Evolutionary conservation across 2,888 invertebrate species (phyloP).

Genomic region (Nezara viridula): DNA sequence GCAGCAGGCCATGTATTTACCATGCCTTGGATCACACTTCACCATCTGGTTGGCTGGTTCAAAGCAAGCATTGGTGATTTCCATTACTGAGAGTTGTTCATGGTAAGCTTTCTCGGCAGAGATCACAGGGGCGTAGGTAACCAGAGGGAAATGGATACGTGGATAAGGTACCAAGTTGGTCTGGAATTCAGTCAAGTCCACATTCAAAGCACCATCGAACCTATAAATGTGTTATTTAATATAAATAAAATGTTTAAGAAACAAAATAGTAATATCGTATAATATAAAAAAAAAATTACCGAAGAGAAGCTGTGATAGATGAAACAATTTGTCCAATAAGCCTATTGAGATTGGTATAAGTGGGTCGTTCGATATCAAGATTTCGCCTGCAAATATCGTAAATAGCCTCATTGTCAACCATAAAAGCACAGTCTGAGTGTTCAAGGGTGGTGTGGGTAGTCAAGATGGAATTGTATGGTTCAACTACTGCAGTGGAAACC

Average conservation of each 20-base stretch:
- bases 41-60: conserved; percentile 74
- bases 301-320: conserved; percentile 76
- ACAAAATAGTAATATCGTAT: no score
- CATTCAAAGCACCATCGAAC: conserved; percentile 76
- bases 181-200: conserved; percentile 77
- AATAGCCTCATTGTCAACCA: conserved; percentile 72
- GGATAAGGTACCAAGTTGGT: conserved; percentile 76
- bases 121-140: conserved; percentile 73
- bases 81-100: conserved; percentile 72
- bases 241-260: not conserved
- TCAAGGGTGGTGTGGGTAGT: conserved; percentile 76
- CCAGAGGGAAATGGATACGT: conserved; percentile 76
- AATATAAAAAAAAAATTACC: conserved; percentile 9
- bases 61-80: conserved; percentile 76
- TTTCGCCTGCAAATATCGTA: conserved; percentile 75
- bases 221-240: conserved; percentile 67
- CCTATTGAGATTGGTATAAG: conserved; percentile 76
- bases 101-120: conserved; percentile 73
- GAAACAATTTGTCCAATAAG: conserved; percentile 89
- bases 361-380: conserved; percentile 74
- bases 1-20: conserved; percentile 73
- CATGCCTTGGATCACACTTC: conserved; percentile 71
- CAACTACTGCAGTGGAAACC: conserved; percentile 70
- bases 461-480: conserved; percentile 75
- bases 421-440: conserved; percentile 77